phyloP scores from a whole-genome alignment of 2,113 vertebrate genomes.

The Theristicus caerulescens region DNA sequence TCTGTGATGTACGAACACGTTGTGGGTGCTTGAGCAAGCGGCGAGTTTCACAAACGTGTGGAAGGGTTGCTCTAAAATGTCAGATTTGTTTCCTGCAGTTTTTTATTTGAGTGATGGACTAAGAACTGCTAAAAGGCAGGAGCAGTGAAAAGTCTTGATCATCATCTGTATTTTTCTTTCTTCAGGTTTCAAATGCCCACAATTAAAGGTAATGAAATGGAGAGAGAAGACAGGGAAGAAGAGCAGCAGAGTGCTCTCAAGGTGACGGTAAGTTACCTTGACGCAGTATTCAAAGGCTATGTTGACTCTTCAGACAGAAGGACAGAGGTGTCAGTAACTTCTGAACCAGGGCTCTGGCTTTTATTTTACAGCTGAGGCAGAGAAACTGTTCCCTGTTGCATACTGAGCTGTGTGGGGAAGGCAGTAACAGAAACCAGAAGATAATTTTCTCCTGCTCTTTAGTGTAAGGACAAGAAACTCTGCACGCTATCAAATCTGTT shows the following conservation, averaged over 20 bases:
- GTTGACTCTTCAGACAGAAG: fast-evolving
- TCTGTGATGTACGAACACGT: fast-evolving
- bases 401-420: no score
- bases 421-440: not conserved
- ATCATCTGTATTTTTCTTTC: not conserved
- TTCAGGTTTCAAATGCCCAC: not conserved
- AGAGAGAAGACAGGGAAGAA: not conserved
- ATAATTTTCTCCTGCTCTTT: not conserved
- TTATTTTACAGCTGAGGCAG: not conserved
- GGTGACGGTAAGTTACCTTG: not conserved
- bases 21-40: not conserved
- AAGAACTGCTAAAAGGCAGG: not conserved
- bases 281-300: not conserved
- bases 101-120: not conserved
- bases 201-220: not conserved
- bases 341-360: not conserved
- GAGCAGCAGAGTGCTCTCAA: not conserved
- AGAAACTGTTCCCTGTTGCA: not conserved
- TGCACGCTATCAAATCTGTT: fast-evolving
- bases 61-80: not conserved
- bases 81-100: not conserved
- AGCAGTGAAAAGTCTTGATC: not conserved
- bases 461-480: not conserved
- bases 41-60: fast-evolving
- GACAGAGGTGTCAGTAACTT: not conserved